Conservation (phyloP, 2,888 invertebrate species). For the Athalia rosae region DNA sequence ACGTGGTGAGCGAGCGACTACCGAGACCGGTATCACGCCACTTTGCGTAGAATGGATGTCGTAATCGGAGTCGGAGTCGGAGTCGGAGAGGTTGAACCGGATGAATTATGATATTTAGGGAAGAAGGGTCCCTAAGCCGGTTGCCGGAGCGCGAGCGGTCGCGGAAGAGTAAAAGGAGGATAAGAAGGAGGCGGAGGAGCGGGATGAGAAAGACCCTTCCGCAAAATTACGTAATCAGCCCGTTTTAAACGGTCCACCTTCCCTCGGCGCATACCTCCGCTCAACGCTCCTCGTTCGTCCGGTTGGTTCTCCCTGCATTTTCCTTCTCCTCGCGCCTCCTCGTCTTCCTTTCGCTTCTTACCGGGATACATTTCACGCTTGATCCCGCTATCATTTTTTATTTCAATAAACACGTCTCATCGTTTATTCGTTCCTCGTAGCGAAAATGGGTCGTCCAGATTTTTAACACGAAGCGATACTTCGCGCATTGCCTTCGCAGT, state of each 20-base stretch:
- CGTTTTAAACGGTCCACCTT: slow-evolving; percentile 46
- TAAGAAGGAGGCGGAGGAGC: too few species aligned
- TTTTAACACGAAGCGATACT: too few species aligned
- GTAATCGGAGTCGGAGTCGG: not conserved
- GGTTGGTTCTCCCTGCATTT: slow-evolving; percentile 7
- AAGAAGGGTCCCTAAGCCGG: slow-evolving; percentile 59
- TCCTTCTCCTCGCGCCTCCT: too few species aligned
- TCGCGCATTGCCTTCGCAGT: too few species aligned
- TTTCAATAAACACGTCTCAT: too few species aligned
- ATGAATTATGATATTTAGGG: slow-evolving; percentile 60
- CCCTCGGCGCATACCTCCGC: slow-evolving; percentile 40
- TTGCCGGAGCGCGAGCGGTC: slow-evolving; percentile 58
- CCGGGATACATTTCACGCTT: too few species aligned
- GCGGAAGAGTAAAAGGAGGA: not conserved
- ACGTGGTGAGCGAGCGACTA: not conserved
- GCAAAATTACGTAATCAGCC: slow-evolving; percentile 55
- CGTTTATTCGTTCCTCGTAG: too few species aligned
- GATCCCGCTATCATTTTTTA: too few species aligned
- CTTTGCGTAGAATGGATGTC: slow-evolving; percentile 37
- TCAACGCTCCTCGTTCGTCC: slow-evolving; percentile 45
- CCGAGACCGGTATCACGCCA: not conserved
- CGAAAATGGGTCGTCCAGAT: too few species aligned
- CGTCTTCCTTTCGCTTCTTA: too few species aligned
- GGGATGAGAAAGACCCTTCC: slow-evolving; percentile 31
- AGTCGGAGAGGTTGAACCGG: slow-evolving; percentile 41